Percentiles rank a stretch among this genome's conserved stretches.
These are phyloP conservation scores for Marmota monax DNA, from an alignment of 2,113 vertebrate species.

Conservation along the genomic window DNA sequence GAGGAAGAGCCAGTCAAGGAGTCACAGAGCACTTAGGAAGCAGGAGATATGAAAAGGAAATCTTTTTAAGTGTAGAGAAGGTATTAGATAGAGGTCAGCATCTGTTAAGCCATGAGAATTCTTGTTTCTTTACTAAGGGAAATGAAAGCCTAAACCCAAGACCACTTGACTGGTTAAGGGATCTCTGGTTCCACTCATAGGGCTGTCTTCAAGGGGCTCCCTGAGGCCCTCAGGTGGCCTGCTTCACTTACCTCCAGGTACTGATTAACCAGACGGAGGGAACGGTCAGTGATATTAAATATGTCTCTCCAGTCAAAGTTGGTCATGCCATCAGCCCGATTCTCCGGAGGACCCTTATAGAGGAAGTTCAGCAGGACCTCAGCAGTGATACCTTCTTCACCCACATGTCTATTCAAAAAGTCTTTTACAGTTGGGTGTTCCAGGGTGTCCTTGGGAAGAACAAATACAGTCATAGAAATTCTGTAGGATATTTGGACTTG, in stretches of 20 bases:
- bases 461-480: neutral
- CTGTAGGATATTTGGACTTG: neutral
- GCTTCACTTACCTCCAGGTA: slow-evolving; percentile 92
- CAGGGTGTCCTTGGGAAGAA: slow-evolving; percentile 90
- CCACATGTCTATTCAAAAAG: slow-evolving; percentile 90
- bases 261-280: slow-evolving; percentile 89
- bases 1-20: neutral
- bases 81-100: neutral
- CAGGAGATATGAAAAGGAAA: neutral
- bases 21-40: neutral
- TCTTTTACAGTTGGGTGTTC: slow-evolving; percentile 92
- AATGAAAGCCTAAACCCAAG: neutral
- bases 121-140: neutral
- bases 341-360: slow-evolving; percentile 86
- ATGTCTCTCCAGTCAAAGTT: slow-evolving; percentile 93
- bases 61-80: neutral
- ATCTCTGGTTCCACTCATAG: neutral
- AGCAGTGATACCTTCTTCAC: slow-evolving; percentile 87
- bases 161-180: neutral
- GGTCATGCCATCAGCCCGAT: slow-evolving; percentile 78
- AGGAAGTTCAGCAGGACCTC: slow-evolving; percentile 94
- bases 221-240: neutral
- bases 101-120: neutral
- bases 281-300: slow-evolving; percentile 90
- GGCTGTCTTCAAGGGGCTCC: neutral